A percentile compares a stretch with the other conserved stretches of the same genome.
phyloP scores from a whole-genome alignment of 2,888 invertebrate species.

The Orgyia antiqua region DNA sequence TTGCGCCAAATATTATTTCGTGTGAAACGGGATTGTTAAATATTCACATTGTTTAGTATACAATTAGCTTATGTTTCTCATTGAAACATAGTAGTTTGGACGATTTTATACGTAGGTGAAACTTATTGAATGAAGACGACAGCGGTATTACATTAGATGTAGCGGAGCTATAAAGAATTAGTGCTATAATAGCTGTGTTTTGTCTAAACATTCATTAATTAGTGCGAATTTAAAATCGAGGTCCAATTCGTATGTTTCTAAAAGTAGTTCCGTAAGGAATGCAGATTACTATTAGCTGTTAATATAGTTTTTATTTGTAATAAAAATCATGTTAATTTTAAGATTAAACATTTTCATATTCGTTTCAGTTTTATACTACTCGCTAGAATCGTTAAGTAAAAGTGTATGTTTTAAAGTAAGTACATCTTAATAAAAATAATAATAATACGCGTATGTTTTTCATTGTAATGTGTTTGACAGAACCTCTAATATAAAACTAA shows the following conservation, averaged over 20 bases:
- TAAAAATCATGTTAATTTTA: slow-evolving; percentile 71
- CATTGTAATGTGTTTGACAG: slow-evolving; percentile 20
- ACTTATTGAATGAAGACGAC: slow-evolving; percentile 31
- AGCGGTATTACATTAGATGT: slow-evolving; percentile 27
- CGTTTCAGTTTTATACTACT: slow-evolving; percentile 67
- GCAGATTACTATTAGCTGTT: slow-evolving; percentile 34
- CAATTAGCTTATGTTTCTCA: slow-evolving; percentile 21
- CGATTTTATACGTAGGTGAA: slow-evolving; percentile 41
- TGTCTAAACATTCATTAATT: slow-evolving; percentile 49
- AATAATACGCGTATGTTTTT: slow-evolving; percentile 46
- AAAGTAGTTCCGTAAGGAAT: slow-evolving; percentile 55
- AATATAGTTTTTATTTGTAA: slow-evolving; percentile 55
- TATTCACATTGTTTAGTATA: slow-evolving; percentile 27
- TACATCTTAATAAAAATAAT: slow-evolving; percentile 67
- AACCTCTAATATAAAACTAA: slow-evolving; percentile 29
- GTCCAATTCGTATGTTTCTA: slow-evolving; percentile 74
- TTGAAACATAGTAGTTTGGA: slow-evolving; percentile 30
- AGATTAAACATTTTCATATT: slow-evolving; percentile 60
- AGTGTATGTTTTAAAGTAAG: slow-evolving; percentile 69
- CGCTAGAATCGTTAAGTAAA: slow-evolving; percentile 73
- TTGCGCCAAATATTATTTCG: slow-evolving; percentile 26
- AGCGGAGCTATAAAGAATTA: slow-evolving; percentile 32
- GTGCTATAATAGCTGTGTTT: slow-evolving; percentile 27
- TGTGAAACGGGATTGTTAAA: slow-evolving; percentile 27
- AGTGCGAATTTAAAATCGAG: slow-evolving; percentile 71